A percentile compares a stretch with the other conserved stretches of the same genome.
Conservation (phyloP, 2,797 vertebrate genomes). For the Threskiornis aethiopicus region DNA sequence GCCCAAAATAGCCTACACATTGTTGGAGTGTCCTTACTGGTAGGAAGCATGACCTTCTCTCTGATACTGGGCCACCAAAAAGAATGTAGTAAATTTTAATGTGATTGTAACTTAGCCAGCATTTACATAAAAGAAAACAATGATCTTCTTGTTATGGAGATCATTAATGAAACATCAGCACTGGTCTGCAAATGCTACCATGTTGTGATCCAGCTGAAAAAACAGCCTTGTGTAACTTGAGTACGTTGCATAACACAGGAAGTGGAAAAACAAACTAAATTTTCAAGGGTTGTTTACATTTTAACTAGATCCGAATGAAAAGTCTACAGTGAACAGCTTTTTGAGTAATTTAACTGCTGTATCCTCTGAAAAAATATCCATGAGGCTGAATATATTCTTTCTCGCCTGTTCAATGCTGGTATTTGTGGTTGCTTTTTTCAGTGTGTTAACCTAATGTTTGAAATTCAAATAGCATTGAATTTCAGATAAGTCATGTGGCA, state of each 20-base stretch:
- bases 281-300: constrained; percentile 28
- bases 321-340: not conserved
- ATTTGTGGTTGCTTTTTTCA: not conserved
- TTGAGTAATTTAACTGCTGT: not conserved
- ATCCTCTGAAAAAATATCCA: not conserved
- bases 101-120: constrained; percentile 29
- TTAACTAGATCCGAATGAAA: not conserved
- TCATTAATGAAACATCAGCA: constrained; percentile 66
- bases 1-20: not conserved
- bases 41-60: constrained; percentile 8
- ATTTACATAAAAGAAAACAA: constrained; percentile 57
- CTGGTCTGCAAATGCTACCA: constrained; percentile 29
- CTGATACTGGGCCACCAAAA: constrained; percentile 21
- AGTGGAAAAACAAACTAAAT: constrained; percentile 44
- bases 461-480: not conserved
- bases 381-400: not conserved
- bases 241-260: constrained; percentile 13
- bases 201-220: constrained; percentile 59
- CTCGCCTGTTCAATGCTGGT: not conserved
- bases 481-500: not conserved
- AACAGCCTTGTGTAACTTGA: constrained; percentile 46
- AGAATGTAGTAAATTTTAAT: constrained; percentile 38
- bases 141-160: constrained; percentile 56
- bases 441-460: not conserved
- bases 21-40: not conserved